These are phyloP conservation scores for Azemiops feae DNA, from an alignment of 2,113 vertebrate species.

Conservation along the genomic window DNA sequence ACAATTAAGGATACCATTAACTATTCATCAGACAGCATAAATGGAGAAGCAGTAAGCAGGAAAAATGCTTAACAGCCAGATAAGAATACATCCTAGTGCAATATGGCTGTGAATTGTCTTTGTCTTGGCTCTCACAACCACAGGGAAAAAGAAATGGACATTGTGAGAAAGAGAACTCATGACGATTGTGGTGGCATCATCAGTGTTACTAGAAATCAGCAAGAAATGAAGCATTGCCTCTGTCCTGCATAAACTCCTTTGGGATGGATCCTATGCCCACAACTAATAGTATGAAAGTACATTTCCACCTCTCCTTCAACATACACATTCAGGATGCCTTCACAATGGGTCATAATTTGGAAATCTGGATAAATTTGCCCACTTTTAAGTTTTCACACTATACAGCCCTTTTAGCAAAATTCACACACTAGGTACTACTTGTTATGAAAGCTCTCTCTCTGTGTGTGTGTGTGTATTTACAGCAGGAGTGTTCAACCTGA, in stretches of 20 bases:
- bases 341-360: background rate
- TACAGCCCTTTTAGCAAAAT: background rate
- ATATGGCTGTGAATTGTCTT: background rate
- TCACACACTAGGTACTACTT: background rate
- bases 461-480: background rate
- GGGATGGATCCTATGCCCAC: background rate
- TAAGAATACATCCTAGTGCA: too few relatives aligned
- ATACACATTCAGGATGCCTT: background rate
- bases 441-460: background rate
- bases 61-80: too few relatives aligned
- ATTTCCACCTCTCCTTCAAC: background rate
- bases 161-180: background rate
- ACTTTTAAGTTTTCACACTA: background rate
- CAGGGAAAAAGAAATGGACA: background rate
- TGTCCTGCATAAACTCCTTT: background rate
- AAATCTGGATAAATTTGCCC: background rate
- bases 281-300: background rate
- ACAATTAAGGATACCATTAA: slow-evolving; percentile 9
- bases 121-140: background rate
- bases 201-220: background rate
- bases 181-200: background rate
- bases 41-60: background rate
- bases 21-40: background rate
- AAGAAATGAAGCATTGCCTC: background rate
- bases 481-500: background rate